Evolutionary conservation across 2,888 invertebrate species (phyloP).

Genomic region (Drosophila antonietae): DNA sequence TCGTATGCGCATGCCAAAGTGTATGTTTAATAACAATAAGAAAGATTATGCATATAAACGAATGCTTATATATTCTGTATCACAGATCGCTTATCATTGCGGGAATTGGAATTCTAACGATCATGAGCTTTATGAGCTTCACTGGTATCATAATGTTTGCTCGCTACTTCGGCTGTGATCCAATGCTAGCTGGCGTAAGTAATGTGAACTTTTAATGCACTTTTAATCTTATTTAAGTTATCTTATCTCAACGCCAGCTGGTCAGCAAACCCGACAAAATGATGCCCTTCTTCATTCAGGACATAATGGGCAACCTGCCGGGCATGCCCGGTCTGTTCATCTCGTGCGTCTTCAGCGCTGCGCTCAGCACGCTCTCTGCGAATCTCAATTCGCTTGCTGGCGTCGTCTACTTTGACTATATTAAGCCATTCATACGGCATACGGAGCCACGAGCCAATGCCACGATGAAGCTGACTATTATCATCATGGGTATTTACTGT

Average conservation of each 20-base stretch:
- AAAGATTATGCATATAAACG: background rate
- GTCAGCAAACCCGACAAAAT: conserved; percentile 85
- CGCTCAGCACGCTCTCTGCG: conserved; percentile 87
- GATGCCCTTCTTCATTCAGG: conserved; percentile 87
- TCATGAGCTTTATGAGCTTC: conserved; percentile 86
- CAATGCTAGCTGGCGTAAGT: conserved; percentile 85
- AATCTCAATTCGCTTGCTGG: conserved; percentile 86
- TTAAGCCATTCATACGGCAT: conserved; percentile 83
- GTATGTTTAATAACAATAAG: conserved; percentile 68
- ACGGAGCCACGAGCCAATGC: conserved; percentile 85
- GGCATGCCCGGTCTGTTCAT: conserved; percentile 87
- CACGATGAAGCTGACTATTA: conserved; percentile 85
- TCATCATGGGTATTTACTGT: conserved; percentile 86
- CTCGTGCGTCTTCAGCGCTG: conserved; percentile 87
- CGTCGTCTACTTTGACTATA: conserved; percentile 86
- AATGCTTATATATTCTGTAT: background rate
- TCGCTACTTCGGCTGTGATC: conserved; percentile 87
- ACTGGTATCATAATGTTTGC: conserved; percentile 87
- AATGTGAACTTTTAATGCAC: background rate
- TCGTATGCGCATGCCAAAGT: conserved; percentile 86
- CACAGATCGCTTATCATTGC: conserved; percentile 86
- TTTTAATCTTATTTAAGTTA: background rate
- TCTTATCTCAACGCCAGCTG: conserved; percentile 59
- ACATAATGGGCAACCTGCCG: conserved; percentile 85
- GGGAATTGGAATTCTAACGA: conserved; percentile 86